phyloP scores from a whole-genome alignment of 2,888 invertebrate species.

The Chaetogeoica ovagalla region DNA sequence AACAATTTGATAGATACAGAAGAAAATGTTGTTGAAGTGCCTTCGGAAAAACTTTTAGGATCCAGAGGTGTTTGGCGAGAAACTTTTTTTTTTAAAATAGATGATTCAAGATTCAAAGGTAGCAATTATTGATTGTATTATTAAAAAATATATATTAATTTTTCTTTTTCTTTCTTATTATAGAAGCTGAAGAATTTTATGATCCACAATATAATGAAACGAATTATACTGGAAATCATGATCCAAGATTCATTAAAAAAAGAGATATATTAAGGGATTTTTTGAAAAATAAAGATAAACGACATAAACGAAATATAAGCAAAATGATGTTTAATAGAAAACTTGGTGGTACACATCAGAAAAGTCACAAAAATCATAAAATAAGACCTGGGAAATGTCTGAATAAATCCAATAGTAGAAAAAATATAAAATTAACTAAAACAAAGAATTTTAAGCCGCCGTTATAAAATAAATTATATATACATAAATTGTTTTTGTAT shows the following conservation, averaged over 20 bases:
- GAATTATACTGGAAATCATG: slow-evolving; percentile 34
- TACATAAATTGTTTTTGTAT: background rate
- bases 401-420: background rate
- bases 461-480: background rate
- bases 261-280: slow-evolving; percentile 36
- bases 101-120: slow-evolving; percentile 54
- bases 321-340: slow-evolving; percentile 40
- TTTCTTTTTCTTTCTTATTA: slow-evolving; percentile 10
- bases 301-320: slow-evolving; percentile 31
- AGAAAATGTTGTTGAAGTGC: slow-evolving; percentile 9
- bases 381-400: background rate
- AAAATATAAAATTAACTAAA: slow-evolving; percentile 4
- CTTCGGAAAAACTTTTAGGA: slow-evolving; percentile 53
- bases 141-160: background rate
- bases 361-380: slow-evolving; percentile 3
- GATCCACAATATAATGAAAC: slow-evolving; percentile 28
- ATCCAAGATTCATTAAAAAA: slow-evolving; percentile 40
- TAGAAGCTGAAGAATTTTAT: slow-evolving; percentile 50
- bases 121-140: background rate
- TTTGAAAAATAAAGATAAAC: slow-evolving; percentile 38
- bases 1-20: background rate
- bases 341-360: slow-evolving; percentile 39
- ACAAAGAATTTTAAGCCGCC: background rate
- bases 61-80: slow-evolving; percentile 54
- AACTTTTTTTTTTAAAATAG: slow-evolving; percentile 53